Evolutionary conservation across 1,140 invertebrate genomes (phyloP).

Genomic region (Caerostris darwini): DNA sequence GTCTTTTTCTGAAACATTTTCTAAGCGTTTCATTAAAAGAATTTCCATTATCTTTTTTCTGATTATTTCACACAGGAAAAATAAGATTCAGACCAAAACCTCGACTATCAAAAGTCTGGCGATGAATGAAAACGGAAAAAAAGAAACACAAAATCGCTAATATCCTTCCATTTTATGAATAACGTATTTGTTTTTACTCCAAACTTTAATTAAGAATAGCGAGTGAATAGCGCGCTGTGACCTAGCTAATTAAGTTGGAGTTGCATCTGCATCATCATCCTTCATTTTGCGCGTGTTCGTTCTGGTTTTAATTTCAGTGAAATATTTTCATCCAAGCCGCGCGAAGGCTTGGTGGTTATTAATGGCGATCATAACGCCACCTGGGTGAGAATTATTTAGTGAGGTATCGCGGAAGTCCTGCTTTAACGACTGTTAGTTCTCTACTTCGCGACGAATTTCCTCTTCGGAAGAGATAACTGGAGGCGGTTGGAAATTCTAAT

Average conservation of each 20-base stretch:
- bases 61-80: background rate
- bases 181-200: constrained; percentile 20
- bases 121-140: background rate
- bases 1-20: too few species aligned
- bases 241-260: constrained; percentile 46
- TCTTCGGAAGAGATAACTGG: too few species aligned
- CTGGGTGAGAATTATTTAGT: constrained; percentile 23
- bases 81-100: background rate
- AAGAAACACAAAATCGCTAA: background rate
- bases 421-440: too few species aligned
- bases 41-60: background rate
- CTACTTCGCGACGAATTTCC: too few species aligned
- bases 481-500: too few species aligned
- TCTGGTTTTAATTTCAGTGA: constrained; percentile 46
- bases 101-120: background rate
- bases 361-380: constrained; percentile 48
- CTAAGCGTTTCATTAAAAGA: background rate
- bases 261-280: constrained; percentile 22
- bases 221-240: background rate
- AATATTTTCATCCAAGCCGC: background rate
- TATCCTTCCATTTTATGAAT: background rate
- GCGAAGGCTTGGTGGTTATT: constrained; percentile 3
- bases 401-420: too few species aligned
- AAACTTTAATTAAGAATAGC: constrained; percentile 55
- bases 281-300: background rate